Evolutionary conservation across 2,888 invertebrate genomes (phyloP).

Genomic region (Elaeidobius kamerunicus): DNA sequence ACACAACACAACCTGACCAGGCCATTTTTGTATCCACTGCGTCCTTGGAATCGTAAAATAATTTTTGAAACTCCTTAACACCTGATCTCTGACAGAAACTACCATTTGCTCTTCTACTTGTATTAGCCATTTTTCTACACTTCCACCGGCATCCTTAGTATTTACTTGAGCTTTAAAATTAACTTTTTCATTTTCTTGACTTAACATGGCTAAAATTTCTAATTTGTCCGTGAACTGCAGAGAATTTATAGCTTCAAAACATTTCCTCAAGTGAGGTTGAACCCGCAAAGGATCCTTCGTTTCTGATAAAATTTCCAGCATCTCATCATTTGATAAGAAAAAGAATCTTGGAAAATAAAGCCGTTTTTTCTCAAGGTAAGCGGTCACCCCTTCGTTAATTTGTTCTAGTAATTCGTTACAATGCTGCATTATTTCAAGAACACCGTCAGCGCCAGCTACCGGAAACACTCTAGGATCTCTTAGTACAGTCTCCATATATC

Average conservation of each 20-base stretch:
- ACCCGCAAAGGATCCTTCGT: conserved; percentile 82
- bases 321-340: conserved; percentile 87
- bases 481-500: conserved; percentile 61
- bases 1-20: conserved; percentile 70
- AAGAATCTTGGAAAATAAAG: conserved; percentile 79
- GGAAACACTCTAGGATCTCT: conserved; percentile 64
- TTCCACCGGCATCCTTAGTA: conserved; percentile 65
- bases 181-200: conserved; percentile 72
- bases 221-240: conserved; percentile 68
- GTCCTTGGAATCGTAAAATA: conserved; percentile 58
- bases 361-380: conserved; percentile 80
- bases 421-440: conserved; percentile 67
- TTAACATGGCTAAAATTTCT: conserved; percentile 75
- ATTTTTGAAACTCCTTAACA: conserved; percentile 62
- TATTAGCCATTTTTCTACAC: conserved; percentile 84
- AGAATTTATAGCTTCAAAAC: conserved; percentile 81
- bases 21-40: conserved; percentile 58
- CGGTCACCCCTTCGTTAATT: conserved; percentile 79
- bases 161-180: conserved; percentile 44
- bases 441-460: conserved; percentile 62
- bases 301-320: conserved; percentile 86
- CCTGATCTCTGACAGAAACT: conserved; percentile 66
- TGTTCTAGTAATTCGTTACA: conserved; percentile 69
- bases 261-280: conserved; percentile 83
- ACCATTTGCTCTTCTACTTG: conserved; percentile 82